Conservation (phyloP, 2,113 vertebrate species). For the Ammodytes marinus region DNA sequence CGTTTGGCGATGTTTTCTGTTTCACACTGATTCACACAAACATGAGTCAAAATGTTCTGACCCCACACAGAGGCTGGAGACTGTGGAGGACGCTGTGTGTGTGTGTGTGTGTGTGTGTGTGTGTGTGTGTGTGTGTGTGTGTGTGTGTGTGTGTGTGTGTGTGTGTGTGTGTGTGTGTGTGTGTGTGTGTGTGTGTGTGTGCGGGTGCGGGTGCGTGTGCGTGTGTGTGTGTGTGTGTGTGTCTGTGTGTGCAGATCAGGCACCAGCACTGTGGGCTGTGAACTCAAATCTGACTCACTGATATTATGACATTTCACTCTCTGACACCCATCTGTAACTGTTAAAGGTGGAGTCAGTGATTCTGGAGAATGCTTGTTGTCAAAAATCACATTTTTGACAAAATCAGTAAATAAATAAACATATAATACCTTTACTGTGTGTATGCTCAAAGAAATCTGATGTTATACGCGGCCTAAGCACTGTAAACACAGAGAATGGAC, state of each 20-base stretch:
- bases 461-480: no score
- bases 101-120: background rate
- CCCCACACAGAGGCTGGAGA: conserved; percentile 36
- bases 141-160: background rate
- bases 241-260: conserved; percentile 14
- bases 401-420: no score
- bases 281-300: conserved; percentile 51
- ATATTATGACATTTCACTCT: conserved; percentile 39
- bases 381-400: no score
- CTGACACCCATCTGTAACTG: background rate
- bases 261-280: conserved; percentile 15
- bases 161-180: no score
- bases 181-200: conserved; percentile 1
- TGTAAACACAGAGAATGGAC: no score
- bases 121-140: no score
- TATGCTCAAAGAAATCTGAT: no score
- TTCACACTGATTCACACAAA: conserved; percentile 28
- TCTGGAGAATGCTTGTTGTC: no score
- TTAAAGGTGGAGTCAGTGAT: no score
- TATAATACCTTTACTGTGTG: no score
- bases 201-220: background rate
- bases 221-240: no score
- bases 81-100: conserved; percentile 22
- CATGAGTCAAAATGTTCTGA: conserved; percentile 63
- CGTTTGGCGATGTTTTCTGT: no score